Conservation (phyloP, 1,140 invertebrate species). For the Drosophila teissieri region DNA sequence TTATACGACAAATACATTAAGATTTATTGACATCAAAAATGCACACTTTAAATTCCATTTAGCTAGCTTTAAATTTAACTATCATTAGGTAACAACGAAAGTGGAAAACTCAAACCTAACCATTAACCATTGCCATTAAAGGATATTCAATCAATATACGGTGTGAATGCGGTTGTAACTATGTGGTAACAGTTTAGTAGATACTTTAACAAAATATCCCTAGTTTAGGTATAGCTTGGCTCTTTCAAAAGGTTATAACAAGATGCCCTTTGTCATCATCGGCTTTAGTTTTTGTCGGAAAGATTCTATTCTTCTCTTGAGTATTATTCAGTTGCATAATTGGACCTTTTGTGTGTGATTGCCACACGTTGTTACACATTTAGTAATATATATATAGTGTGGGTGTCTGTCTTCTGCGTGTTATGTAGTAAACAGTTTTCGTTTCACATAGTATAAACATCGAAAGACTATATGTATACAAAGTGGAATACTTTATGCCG, state of each 20-base stretch:
- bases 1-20: slow-evolving; percentile 73
- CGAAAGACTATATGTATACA: slow-evolving; percentile 54
- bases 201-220: slow-evolving; percentile 50
- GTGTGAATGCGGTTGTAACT: slow-evolving; percentile 21
- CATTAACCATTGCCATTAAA: slow-evolving; percentile 5
- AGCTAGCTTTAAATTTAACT: slow-evolving; percentile 54
- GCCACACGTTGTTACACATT: slow-evolving; percentile 66
- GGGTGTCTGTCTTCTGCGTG: slow-evolving; percentile 9
- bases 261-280: slow-evolving; percentile 19
- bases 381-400: slow-evolving; percentile 51
- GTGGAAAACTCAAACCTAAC: slow-evolving; percentile 19
- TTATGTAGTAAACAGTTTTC: slow-evolving; percentile 35
- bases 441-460: slow-evolving; percentile 58
- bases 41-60: slow-evolving; percentile 66
- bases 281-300: slow-evolving; percentile 12
- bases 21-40: slow-evolving; percentile 82
- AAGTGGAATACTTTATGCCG: slow-evolving; percentile 37
- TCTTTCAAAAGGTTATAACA: slow-evolving; percentile 45
- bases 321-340: slow-evolving; percentile 75
- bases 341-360: slow-evolving; percentile 71
- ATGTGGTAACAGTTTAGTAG: slow-evolving; percentile 36
- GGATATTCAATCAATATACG: slow-evolving; percentile 2
- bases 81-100: slow-evolving; percentile 38
- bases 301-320: slow-evolving; percentile 24
- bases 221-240: slow-evolving; percentile 35